Evolutionary conservation across 2,797 vertebrate species (phyloP), one percentile per base, ranked within the genome.

Genomic region (Acrossocheilus wenchowensis): DNA sequence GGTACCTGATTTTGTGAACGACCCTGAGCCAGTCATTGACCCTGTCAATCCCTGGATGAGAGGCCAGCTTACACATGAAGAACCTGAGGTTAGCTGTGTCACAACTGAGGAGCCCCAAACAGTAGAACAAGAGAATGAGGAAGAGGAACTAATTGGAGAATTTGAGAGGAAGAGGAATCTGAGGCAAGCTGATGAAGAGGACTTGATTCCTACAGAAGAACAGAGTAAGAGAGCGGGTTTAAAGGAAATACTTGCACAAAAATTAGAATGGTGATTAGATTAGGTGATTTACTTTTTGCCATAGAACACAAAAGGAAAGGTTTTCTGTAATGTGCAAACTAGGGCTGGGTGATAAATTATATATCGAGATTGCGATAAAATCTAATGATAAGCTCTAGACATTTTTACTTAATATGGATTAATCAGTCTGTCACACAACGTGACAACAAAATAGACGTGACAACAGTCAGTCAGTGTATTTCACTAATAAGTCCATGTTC

Each of bases 11-110:
- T 89, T 92, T 0, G 10, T 95, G 34, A 95, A 96, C 6, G 89
- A 93, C 0, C 36, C 87, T 1, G 94, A 96, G 15, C 57, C 21
- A 0, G 87, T 66, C 4, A 10, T 39, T 0, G 87, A 92, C 0
- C 36, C 83, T 0, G 88, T 91, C 0, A 99, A 99, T 57, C 98
- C 98, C 2, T 99, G 98, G 98, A 98, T 99, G 97, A 92, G 94
- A 87, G 96, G 95, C 12, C 95, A 92, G 73, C 93, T 95, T 50
- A 93, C 92, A 0, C 26, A 26, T 12, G 95, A 95, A 6, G 94
- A 94, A 39, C 69, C 87, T 0, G 91, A 92, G 73, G 52, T 0
- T 0, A 87, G n/a, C 0, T 84, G 84, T 1, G 4, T 6, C 9
- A 68, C 87, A 17, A 54, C 21, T 23, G 85, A 86, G 0, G 57